Conservation (phyloP, 2,797 vertebrate genomes). For the Psittacula derbiana region DNA sequence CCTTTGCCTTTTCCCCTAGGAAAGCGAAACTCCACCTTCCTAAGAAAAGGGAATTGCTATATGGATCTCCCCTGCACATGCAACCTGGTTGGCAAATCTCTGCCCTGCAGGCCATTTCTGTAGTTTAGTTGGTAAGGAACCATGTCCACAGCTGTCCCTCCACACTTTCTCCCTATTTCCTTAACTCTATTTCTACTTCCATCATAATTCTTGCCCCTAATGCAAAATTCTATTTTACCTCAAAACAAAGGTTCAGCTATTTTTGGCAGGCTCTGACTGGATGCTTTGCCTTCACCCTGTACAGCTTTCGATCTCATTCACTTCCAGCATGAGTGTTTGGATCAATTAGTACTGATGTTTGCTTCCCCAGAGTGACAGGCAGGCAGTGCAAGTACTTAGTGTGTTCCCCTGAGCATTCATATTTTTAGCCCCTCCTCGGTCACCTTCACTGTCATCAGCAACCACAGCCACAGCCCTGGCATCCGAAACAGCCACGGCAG, state of each 20-base stretch:
- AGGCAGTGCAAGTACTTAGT: background rate
- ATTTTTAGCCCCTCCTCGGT: constrained; percentile 50
- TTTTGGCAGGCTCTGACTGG: background rate
- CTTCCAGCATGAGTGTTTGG: background rate
- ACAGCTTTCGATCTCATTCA: background rate
- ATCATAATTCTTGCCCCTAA: background rate
- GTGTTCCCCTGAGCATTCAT: background rate
- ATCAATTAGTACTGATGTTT: constrained; percentile 39
- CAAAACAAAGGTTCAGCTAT: background rate
- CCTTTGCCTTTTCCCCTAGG: background rate
- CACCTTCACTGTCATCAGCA: constrained; percentile 34
- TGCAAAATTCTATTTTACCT: background rate
- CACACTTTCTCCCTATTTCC: background rate
- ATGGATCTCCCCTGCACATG: background rate
- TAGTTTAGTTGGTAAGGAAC: background rate
- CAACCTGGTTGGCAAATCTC: background rate
- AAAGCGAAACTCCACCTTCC: background rate
- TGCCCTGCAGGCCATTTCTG: background rate
- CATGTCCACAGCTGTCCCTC: background rate
- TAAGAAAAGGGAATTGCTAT: background rate
- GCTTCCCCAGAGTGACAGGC: background rate
- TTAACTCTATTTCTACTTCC: background rate
- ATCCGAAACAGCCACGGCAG: background rate
- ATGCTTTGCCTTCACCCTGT: background rate
- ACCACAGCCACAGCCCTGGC: background rate